These are phyloP conservation scores for Tipula unca DNA, from an alignment of 2,888 invertebrate species.

Conservation along the genomic window DNA sequence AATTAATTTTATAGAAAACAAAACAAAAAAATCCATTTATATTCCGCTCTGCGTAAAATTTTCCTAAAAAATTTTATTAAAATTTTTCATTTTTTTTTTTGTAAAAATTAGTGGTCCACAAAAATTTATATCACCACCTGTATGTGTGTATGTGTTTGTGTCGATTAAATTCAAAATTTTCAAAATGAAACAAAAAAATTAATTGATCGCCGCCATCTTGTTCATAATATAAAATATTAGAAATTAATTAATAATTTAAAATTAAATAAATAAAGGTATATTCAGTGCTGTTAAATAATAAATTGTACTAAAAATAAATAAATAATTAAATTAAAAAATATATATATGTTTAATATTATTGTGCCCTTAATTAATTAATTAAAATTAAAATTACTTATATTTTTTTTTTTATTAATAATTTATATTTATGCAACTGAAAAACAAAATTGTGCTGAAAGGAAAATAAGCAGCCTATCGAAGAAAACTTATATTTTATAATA, in stretches of 20 bases:
- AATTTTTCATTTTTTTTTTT: no score
- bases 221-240: not conserved
- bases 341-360: not conserved
- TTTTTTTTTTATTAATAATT: slow-evolving; percentile 24
- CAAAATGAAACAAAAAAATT: not conserved
- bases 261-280: slow-evolving; percentile 32
- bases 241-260: not conserved
- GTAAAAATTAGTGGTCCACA: slow-evolving; percentile 19
- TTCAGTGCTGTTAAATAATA: slow-evolving; percentile 42
- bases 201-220: slow-evolving; percentile 15
- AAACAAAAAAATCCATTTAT: not conserved
- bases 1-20: slow-evolving; percentile 9
- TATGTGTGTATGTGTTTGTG: not conserved
- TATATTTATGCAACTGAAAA: slow-evolving; percentile 56
- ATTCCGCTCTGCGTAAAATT: not conserved
- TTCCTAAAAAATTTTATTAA: not conserved
- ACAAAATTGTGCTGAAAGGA: slow-evolving; percentile 59
- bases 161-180: not conserved
- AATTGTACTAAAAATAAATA: not conserved
- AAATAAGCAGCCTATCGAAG: slow-evolving; percentile 49
- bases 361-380: slow-evolving; percentile 21
- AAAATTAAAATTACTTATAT: slow-evolving; percentile 2
- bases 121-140: slow-evolving; percentile 23
- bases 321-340: not conserved
- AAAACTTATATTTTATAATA: slow-evolving; percentile 16